Evolutionary conservation across 2,888 invertebrate species (phyloP), one percentile per base, ranked within the genome.

Genomic region (Incurvaria masculella): DNA sequence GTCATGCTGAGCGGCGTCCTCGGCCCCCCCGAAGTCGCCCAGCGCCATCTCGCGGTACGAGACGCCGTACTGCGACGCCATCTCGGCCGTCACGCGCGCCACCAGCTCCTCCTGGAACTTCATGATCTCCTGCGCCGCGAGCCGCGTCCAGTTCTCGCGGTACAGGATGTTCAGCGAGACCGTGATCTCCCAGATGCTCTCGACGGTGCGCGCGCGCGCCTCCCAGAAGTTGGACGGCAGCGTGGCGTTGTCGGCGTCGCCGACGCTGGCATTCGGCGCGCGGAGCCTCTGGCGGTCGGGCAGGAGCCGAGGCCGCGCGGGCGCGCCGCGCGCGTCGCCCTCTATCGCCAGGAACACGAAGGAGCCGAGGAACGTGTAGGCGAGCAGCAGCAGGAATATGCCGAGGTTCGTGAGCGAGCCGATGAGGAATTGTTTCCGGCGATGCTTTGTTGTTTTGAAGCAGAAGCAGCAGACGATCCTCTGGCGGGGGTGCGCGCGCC

Each of bases 101-200:
- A 91, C 84, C 59, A 91, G 71, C 69, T 89, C 88, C 64, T 90
- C 87, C 68, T 94, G 93, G 71, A 92, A 94, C 63, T 87, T 84
- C 42, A 74, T 72, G 43, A 79, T 79, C 61, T 79, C 87, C 59
- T 85, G 84, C 33, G 87, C 87, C 1, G 91, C 91, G 56, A 88
- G 76, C 61, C 87, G 81, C 43, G 92, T 93, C 94, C 94, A 95
- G 67, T 94, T 94, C 61, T 91, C 89, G 61, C 88, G 86, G 66
- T 93, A 91, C 47, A 95, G 81, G 59, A 95, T 91, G 65, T 94
- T 94, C 53, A 93, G 71, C 42, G 87, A 87, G 51, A 89, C 88
- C 1, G 94, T 94, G 47, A 94, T 89, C 66, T 93, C 89, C 94
- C 94, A 94, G 61, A 95, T 91, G 62, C 88, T 91, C 69, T 91